Percentiles rank a stretch among this genome's conserved stretches.
Evolutionary conservation across 2,797 vertebrate species (phyloP).

Genomic region (Lepilemur septentrionalis): DNA sequence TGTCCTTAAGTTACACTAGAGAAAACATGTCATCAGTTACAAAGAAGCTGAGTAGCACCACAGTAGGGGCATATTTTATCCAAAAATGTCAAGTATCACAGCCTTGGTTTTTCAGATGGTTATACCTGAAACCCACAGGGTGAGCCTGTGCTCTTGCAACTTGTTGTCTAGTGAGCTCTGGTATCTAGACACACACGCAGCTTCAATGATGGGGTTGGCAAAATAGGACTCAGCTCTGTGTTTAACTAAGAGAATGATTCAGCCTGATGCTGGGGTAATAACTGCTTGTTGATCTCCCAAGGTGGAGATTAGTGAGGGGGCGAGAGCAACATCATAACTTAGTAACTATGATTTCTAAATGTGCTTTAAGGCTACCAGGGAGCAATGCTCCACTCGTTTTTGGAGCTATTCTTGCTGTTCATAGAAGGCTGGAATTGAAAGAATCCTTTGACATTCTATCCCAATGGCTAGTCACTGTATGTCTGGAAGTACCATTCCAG

Average conservation of each 20-base stretch:
- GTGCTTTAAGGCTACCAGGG: neutral
- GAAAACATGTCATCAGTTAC: neutral
- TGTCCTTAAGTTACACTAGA: conserved; percentile 1
- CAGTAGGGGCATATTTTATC: neutral
- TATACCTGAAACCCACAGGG: neutral
- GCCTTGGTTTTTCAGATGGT: neutral
- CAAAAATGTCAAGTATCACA: neutral
- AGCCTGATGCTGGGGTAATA: conserved; percentile 50
- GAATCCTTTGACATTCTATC: neutral
- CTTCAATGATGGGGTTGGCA: neutral
- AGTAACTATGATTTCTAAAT: neutral
- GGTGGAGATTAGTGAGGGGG: neutral
- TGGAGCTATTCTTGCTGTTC: neutral
- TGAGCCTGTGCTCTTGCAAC: neutral
- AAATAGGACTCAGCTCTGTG: neutral
- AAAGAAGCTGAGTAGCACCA: neutral
- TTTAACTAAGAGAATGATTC: conserved; percentile 5
- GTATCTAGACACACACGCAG: neutral
- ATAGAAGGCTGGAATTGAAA: neutral
- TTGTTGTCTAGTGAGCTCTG: neutral
- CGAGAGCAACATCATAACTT: neutral
- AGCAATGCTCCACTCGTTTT: neutral
- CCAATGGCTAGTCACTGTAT: neutral
- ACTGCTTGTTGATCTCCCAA: conserved; percentile 1
- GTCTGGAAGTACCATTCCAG: neutral